phyloP scores from a whole-genome alignment of 23 tunicate species.

The Diplosoma virens region DNA sequence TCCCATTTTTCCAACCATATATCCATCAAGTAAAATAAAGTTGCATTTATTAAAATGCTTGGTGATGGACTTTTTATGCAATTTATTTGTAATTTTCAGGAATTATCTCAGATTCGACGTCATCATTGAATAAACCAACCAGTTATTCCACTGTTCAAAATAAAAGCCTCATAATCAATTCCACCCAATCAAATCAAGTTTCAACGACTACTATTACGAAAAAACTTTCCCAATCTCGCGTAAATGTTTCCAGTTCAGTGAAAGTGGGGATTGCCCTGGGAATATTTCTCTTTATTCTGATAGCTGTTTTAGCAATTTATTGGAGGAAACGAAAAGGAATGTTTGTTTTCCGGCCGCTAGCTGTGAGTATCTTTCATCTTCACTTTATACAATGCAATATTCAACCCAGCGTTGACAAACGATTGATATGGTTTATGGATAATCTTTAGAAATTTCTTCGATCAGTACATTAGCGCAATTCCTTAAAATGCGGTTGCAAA shows the following conservation, averaged over 20 bases:
- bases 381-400: no score
- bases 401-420: no score
- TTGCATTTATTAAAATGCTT: no score
- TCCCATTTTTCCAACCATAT: neutral
- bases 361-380: slow-evolving; percentile 31
- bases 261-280: slow-evolving; percentile 53
- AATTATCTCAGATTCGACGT: no score
- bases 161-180: neutral
- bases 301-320: slow-evolving; percentile 39
- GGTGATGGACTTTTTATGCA: no score
- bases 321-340: slow-evolving; percentile 61
- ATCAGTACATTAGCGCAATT: no score
- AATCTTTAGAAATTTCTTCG: no score
- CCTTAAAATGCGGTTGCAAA: no score
- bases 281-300: slow-evolving; percentile 31
- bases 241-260: slow-evolving; percentile 5
- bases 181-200: neutral
- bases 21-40: neutral
- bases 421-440: no score
- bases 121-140: no score
- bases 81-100: no score
- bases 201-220: neutral
- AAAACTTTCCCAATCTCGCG: neutral
- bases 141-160: no score
- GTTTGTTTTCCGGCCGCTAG: slow-evolving; percentile 53